Percentiles rank a stretch among this genome's conserved stretches.
phyloP scores from a whole-genome alignment of 2,113 vertebrate species.

The Meriones unguiculatus region DNA sequence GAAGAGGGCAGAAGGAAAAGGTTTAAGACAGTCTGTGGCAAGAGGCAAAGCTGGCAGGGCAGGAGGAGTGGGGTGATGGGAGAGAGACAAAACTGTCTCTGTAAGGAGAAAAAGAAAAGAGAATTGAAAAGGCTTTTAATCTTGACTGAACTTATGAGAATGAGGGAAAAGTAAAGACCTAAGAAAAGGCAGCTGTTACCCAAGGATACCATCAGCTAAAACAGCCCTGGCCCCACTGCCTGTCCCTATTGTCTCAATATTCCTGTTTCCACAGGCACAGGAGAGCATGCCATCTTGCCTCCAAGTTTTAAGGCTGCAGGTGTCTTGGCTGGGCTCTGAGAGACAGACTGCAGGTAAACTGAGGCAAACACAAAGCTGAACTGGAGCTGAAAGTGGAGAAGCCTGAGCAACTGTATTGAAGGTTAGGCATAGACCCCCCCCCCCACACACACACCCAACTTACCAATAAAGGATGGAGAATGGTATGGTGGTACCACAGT shows the following conservation, averaged over 20 bases:
- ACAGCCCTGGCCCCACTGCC: too few relatives aligned
- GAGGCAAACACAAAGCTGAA: background rate
- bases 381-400: background rate
- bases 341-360: background rate
- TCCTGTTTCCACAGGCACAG: background rate
- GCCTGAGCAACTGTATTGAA: fast-evolving
- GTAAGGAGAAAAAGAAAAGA: background rate
- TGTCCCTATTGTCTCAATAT: fast-evolving
- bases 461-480: background rate
- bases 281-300: background rate
- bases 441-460: background rate
- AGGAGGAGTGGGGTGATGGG: background rate
- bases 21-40: background rate
- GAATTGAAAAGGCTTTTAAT: background rate
- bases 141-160: background rate
- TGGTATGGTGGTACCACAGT: too few relatives aligned
- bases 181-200: background rate
- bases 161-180: background rate
- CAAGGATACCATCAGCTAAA: fast-evolving
- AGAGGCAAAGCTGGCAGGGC: background rate
- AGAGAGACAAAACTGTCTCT: background rate
- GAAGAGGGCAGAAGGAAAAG: background rate
- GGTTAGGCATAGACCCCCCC: fast-evolving
- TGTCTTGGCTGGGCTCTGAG: too few relatives aligned
- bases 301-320: background rate